Conservation (phyloP, 1,140 invertebrate species). For the Drosophila teissieri region DNA sequence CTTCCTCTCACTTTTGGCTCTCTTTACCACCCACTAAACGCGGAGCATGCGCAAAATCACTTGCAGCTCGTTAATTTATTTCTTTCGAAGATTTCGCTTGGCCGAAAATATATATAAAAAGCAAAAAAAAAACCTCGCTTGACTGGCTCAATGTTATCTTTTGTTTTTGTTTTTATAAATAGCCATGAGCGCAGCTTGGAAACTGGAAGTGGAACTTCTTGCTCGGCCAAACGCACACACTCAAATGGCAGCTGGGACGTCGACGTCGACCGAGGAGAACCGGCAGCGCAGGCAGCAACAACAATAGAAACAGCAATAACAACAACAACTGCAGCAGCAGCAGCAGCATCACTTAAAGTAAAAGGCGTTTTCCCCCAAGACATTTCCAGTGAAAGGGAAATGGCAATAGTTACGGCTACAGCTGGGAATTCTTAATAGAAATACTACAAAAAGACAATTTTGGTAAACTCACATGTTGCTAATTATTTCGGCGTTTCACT, state of each 20-base stretch:
- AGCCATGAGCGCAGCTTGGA: constrained; percentile 60
- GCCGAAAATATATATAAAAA: constrained; percentile 1
- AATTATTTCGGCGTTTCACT: constrained; percentile 54
- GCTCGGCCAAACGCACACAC: constrained; percentile 45
- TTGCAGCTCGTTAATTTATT: constrained; percentile 43
- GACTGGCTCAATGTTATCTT: constrained; percentile 51
- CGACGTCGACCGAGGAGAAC: constrained; percentile 23
- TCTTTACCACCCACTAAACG: constrained; percentile 52
- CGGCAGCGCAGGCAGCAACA: constrained; percentile 28
- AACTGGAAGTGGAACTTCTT: constrained; percentile 59
- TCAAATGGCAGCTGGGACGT: constrained; percentile 41
- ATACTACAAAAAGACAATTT: constrained; percentile 18
- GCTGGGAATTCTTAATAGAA: constrained; percentile 37
- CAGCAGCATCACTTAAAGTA: constrained; percentile 49
- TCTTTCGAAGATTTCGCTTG: constrained; percentile 17
- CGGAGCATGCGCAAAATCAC: constrained; percentile 55
- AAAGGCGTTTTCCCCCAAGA: constrained; percentile 71
- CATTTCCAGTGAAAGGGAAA: constrained; percentile 70
- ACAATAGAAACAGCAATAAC: constrained; percentile 31
- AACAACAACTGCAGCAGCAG: constrained; percentile 25
- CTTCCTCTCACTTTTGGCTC: background rate
- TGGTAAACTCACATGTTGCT: constrained; percentile 62
- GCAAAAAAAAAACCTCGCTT: constrained; percentile 50
- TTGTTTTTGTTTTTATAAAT: constrained; percentile 61
- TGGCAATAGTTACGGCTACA: constrained; percentile 23